Conservation (phyloP, 53 echinoderm and acorn worm genomes). For the Hippasteria phrygiana region DNA sequence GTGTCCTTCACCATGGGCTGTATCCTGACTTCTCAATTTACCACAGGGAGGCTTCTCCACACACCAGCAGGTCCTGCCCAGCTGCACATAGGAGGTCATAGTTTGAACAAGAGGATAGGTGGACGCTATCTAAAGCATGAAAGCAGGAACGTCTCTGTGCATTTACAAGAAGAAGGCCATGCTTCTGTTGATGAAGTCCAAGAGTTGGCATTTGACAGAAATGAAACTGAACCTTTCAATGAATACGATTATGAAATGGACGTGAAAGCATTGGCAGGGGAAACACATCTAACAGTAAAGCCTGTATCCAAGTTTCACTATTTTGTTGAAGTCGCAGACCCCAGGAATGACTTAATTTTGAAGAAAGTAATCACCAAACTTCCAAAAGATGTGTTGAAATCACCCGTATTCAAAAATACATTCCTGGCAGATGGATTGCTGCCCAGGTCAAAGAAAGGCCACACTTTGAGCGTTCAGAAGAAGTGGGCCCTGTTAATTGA, state of each 20-base stretch:
- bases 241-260: background rate
- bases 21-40: constrained; percentile 27
- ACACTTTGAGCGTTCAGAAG: background rate
- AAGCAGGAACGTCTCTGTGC: background rate
- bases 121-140: too few relatives aligned
- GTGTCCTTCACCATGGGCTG: constrained; percentile 40
- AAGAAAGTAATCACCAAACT: constrained; percentile 8
- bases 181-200: background rate
- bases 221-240: background rate
- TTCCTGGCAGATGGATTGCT: background rate
- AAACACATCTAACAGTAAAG: background rate
- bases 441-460: background rate
- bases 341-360: background rate
- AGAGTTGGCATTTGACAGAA: background rate
- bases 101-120: background rate
- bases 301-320: constrained; percentile 27
- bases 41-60: background rate
- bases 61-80: background rate
- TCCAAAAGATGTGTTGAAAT: background rate
- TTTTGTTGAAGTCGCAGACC: constrained; percentile 34
- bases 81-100: background rate
- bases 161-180: background rate
- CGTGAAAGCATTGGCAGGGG: background rate
- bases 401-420: background rate
- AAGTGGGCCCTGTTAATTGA: constrained; percentile 75